These are phyloP conservation scores for Ostrea edulis DNA, from an alignment of 1,140 invertebrate species.

Conservation along the genomic window DNA sequence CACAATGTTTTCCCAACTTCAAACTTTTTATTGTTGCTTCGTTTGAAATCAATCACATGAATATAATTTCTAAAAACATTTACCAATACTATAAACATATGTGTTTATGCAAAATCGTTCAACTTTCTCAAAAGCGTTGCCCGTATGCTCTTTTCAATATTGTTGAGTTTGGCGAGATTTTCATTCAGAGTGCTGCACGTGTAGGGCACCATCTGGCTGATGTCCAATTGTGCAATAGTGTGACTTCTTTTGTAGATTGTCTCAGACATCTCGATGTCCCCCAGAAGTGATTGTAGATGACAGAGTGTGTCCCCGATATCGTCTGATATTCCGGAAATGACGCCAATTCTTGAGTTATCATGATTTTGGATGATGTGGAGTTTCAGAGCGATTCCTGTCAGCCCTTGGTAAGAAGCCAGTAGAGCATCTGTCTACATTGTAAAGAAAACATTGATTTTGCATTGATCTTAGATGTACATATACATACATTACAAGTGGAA, in stretches of 20 bases:
- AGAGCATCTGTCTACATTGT: background rate
- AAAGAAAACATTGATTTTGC: background rate
- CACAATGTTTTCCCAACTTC: too few relatives aligned
- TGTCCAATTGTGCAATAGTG: background rate
- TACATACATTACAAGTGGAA: too few relatives aligned
- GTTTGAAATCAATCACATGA: too few relatives aligned
- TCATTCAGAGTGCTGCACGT: background rate
- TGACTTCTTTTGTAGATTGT: background rate
- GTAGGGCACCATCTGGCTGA: slow-evolving; percentile 7
- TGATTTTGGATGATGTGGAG: slow-evolving; percentile 2
- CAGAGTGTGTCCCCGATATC: background rate
- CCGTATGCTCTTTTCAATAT: background rate
- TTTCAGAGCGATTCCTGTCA: slow-evolving; percentile 17
- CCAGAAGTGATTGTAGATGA: background rate
- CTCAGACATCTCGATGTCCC: background rate
- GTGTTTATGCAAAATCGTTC: background rate
- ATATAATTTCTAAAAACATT: too few relatives aligned
- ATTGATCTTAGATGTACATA: too few relatives aligned
- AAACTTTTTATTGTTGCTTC: too few relatives aligned
- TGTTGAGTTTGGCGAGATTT: background rate
- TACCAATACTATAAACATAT: too few relatives aligned
- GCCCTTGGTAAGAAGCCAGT: background rate
- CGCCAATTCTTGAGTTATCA: background rate
- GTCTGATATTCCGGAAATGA: background rate
- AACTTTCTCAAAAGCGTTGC: background rate